phyloP scores from a whole-genome alignment of 2,797 vertebrate species.

The Tragopan temminckii region DNA sequence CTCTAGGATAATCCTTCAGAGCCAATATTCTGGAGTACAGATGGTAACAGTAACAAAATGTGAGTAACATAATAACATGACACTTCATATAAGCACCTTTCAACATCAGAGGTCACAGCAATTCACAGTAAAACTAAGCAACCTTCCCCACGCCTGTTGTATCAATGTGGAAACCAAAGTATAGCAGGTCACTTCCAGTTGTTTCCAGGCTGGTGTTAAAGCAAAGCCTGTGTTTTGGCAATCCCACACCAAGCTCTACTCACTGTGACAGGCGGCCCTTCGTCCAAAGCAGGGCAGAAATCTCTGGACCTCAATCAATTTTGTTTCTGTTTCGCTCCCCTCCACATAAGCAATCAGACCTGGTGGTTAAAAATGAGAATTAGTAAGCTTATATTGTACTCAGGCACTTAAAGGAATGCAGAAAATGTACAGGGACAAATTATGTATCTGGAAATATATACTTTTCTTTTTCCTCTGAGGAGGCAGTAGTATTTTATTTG shows the following conservation, averaged over 20 bases:
- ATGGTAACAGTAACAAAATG: not conserved
- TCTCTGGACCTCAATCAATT: not conserved
- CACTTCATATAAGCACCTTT: not conserved
- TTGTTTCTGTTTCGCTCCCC: not conserved
- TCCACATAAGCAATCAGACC: not conserved
- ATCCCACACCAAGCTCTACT: not conserved
- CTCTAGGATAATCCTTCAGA: not conserved
- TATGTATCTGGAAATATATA: not conserved
- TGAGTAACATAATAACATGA: accelerated
- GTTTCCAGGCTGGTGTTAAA: not conserved
- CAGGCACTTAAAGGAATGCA: not conserved
- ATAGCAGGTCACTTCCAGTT: not conserved
- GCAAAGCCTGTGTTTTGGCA: not conserved
- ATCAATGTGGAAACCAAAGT: not conserved
- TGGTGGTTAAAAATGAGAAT: not conserved
- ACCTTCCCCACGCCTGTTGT: not conserved
- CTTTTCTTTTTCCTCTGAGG: not conserved
- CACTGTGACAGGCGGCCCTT: not conserved
- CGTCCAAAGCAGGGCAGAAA: not conserved
- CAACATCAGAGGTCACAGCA: not conserved
- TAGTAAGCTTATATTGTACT: not conserved
- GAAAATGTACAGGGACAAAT: not conserved
- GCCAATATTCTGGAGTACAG: not conserved
- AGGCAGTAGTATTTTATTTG: not conserved
- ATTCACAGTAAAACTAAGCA: not conserved